Evolutionary conservation across 2,113 vertebrate species (phyloP), one percentile per base, ranked within the genome.

Genomic region (Brachionichthys hirsutus): DNA sequence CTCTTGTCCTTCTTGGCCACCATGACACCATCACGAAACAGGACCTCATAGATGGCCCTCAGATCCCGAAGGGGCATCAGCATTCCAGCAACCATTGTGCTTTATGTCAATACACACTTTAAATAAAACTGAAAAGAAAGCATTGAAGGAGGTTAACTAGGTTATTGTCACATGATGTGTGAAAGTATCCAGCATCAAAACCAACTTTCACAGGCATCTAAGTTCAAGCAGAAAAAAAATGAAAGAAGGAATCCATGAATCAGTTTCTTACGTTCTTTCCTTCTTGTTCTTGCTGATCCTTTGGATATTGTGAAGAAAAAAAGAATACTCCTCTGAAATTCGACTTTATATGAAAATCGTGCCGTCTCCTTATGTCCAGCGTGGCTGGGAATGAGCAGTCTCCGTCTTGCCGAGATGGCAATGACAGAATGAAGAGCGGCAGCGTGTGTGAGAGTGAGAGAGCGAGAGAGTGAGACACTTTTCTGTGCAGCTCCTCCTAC

Each of bases 1-100:
- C 94, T 85, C 49, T 88, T 92, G 81, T 96, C 95, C 80, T 96
- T 94, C 89, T 94, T 94, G 50, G 93, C 95, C 80, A 98, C 96
- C 93, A 98, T 92, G 15, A 98, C 95, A 0, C 96, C 95, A 83
- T 98, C 95, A 1, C 93, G 91, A 71, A 98, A 98, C 51, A 98
- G 89, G 71, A 94, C 86, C 82, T 98, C 96, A 49, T 97, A 95
- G 82, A 98, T 94, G 77, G 93, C 88, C 63, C 91, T 92, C 17
- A 96, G 91, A 61, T 92, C 92, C 73, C 89, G 86, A 84, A 93
- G 79, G 13, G 95, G 94, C 95, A 98, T 96, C 71, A 98, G 86
- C 94, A 98, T 98, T 82, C 96, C 96, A 0, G 95, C 94, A 90
- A 98, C 96, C 96, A 98, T 97, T 79, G 75, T 92, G 67, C 36